Evolutionary conservation across 2,888 invertebrate species (phyloP).

Genomic region (Heliconius ismenius): DNA sequence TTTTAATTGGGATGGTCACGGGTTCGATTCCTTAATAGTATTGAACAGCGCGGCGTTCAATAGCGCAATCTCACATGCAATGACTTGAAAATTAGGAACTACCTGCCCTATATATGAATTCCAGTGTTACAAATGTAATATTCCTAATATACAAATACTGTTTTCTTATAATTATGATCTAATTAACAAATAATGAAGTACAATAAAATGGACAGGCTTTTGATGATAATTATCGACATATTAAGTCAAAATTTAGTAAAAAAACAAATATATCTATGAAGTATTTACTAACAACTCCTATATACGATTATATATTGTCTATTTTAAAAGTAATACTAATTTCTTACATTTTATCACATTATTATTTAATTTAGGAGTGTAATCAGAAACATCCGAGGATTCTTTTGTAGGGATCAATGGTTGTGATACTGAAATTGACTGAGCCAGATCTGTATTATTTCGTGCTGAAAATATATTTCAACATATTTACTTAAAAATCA

Average conservation of each 20-base stretch:
- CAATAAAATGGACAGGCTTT: too few relatives aligned
- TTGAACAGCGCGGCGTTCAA: background rate
- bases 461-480: constrained; percentile 48
- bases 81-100: background rate
- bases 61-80: background rate
- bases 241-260: background rate
- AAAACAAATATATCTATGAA: background rate
- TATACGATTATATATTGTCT: background rate
- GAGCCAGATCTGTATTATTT: constrained; percentile 54
- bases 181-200: too few relatives aligned
- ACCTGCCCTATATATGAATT: background rate
- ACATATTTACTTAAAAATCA: background rate
- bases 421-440: constrained; percentile 59
- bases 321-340: background rate
- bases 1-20: too few relatives aligned
- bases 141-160: background rate
- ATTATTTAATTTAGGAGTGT: constrained; percentile 15
- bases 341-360: constrained; percentile 29
- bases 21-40: too few relatives aligned
- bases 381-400: constrained; percentile 34
- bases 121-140: background rate
- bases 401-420: constrained; percentile 53
- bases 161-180: too few relatives aligned
- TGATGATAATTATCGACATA: too few relatives aligned
- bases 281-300: background rate